Evolutionary conservation across 2,888 invertebrate species (phyloP), one percentile per base, ranked within the genome.

Genomic region (Lasioglossum pauxillum): DNA sequence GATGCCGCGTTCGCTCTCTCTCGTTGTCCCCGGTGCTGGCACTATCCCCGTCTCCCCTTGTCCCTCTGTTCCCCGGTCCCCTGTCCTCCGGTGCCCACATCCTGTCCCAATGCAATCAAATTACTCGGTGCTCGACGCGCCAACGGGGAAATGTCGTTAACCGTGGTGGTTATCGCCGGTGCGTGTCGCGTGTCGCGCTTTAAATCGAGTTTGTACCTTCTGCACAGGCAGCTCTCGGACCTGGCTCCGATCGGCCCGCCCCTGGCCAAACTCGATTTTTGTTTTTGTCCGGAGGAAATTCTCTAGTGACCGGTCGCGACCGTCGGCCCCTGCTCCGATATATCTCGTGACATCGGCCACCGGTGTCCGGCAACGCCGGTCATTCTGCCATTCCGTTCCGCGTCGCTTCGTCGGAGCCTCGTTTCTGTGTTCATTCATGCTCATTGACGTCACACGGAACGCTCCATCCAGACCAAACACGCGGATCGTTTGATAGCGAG

Each of bases 141-240:
- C 93, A 94, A 94, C 92, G 93, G 91, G 91, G 93, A 93, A 94
- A 94, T 93, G 93, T 94, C 93, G 94, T 95, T 95, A 95, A 93
- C 93, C 92, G 90, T 92, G 92, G 91, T 90, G 93, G 94, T 94
- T 94, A 94, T 93, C 93, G 93, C 85, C 91, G 89, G 90, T 94
- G 93, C 94, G 93, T 94, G 93, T 93, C 93, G 93, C 92, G 92
- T 90, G 92, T 92, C 92, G 90, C 92, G 92, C 88, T 93, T 92
- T 93, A 93, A 94, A 94, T 94, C 92, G 94, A 94, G 92, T 94
- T 94, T 93, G 91, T 92, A 90, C 92, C 91, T 93, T 92, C 92
- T 90, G 90, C 85, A 88, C 78, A 53, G 67, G 31, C 67, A 67
- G 67, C 31, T 8, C 64, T 19, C 67, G 31, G 35, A 7, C 16